Percentiles rank a stretch among this genome's conserved stretches.
Conservation (phyloP, 2,888 invertebrate species). For the Agriopis aurantiaria region DNA sequence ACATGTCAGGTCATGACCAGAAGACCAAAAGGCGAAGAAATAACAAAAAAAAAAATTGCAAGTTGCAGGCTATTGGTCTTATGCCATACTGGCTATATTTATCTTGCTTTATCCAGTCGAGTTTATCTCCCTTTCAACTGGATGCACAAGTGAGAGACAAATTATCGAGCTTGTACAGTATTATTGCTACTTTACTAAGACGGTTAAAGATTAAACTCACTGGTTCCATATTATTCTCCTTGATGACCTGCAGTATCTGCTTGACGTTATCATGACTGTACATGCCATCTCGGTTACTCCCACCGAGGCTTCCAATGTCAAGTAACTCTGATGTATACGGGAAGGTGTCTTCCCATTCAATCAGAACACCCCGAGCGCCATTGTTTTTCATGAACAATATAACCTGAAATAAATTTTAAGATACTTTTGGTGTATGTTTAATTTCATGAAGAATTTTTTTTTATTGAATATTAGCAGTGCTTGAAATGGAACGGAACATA, state of each 20-base stretch:
- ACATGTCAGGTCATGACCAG: no score
- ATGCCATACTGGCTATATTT: no score
- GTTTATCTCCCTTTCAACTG: no score
- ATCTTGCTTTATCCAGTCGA: no score
- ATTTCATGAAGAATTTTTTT: not conserved
- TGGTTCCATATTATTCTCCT: constrained; percentile 88
- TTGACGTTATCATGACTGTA: constrained; percentile 90
- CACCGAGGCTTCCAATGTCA: constrained; percentile 85
- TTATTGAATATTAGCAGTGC: no score
- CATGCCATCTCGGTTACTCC: constrained; percentile 84
- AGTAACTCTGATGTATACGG: constrained; percentile 90
- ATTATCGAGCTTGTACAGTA: not conserved
- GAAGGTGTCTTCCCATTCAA: constrained; percentile 97
- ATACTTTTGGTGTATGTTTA: not conserved
- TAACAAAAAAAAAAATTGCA: no score
- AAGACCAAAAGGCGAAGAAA: no score
- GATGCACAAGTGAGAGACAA: not conserved
- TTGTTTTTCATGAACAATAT: constrained; percentile 76
- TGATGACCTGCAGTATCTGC: constrained; percentile 89
- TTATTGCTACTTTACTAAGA: no score
- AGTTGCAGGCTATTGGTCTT: no score
- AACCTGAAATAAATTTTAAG: constrained; percentile 54
- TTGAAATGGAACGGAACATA: no score
- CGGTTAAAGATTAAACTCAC: constrained; percentile 70
- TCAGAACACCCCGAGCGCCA: constrained; percentile 92